Percentiles rank a stretch among this genome's conserved stretches.
Evolutionary conservation across 2,888 invertebrate species (phyloP).

Genomic region (Caenorhabditis panamensis): DNA sequence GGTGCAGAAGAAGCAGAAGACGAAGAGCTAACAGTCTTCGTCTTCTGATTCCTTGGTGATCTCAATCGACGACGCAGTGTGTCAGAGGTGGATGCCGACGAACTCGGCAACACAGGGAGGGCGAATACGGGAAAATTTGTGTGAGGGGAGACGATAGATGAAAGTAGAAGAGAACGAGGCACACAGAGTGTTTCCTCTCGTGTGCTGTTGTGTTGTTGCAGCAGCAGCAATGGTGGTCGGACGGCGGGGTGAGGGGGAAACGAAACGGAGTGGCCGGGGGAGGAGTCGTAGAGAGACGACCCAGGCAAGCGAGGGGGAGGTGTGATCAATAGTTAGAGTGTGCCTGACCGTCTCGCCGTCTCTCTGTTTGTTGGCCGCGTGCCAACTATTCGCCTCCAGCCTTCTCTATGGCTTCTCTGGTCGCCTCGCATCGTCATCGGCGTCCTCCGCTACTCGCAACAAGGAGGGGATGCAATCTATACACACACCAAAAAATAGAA

Average conservation of each 20-base stretch:
- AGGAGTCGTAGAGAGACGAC: not conserved
- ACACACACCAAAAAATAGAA: constrained; percentile 23
- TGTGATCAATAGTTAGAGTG: constrained; percentile 58
- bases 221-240: constrained; percentile 28
- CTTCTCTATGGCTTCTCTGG: constrained; percentile 36
- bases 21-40: constrained; percentile 43
- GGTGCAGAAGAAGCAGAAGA: constrained; percentile 49
- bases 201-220: constrained; percentile 51
- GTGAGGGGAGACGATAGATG: constrained; percentile 5
- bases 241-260: not conserved
- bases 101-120: constrained; percentile 44
- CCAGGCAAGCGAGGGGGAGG: constrained; percentile 25
- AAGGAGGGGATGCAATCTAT: constrained; percentile 39
- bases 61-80: constrained; percentile 48
- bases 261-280: constrained; percentile 43
- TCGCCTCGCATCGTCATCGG: constrained; percentile 34
- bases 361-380: constrained; percentile 60
- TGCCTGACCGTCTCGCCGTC: constrained; percentile 36
- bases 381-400: constrained; percentile 52
- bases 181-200: constrained; percentile 1
- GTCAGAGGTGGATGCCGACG: constrained; percentile 3
- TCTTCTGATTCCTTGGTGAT: constrained; percentile 23
- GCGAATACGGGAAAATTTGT: constrained; percentile 21
- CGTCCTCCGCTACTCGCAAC: constrained; percentile 25
- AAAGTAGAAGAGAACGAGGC: constrained; percentile 1